Evolutionary conservation across 1,140 invertebrate species (phyloP).

Genomic region (Lordiphosa mommai): DNA sequence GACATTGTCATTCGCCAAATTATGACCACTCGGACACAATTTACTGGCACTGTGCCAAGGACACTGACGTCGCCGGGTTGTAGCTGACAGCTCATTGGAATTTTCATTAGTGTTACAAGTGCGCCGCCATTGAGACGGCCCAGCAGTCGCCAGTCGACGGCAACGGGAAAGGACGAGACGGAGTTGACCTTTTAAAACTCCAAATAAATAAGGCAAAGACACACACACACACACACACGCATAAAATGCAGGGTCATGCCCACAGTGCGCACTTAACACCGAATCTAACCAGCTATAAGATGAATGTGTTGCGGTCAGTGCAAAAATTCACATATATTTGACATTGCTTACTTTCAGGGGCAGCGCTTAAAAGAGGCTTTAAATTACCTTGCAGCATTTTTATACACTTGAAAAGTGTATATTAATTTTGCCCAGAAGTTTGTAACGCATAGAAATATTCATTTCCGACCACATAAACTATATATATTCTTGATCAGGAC

Average conservation of each 20-base stretch:
- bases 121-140: slow-evolving; percentile 66
- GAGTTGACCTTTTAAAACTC: slow-evolving; percentile 45
- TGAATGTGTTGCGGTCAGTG: slow-evolving; percentile 48
- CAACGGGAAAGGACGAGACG: slow-evolving; percentile 6
- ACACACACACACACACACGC: slow-evolving; percentile 13
- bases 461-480: too few relatives aligned
- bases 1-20: slow-evolving; percentile 38
- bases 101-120: slow-evolving; percentile 75
- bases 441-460: too few relatives aligned
- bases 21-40: slow-evolving; percentile 69
- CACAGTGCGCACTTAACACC: background rate
- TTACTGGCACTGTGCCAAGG: slow-evolving; percentile 67
- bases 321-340: slow-evolving; percentile 32
- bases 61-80: slow-evolving; percentile 34
- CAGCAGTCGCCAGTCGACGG: slow-evolving; percentile 10
- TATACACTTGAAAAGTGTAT: too few relatives aligned
- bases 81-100: slow-evolving; percentile 63
- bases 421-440: too few relatives aligned
- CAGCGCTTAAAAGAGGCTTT: slow-evolving; percentile 11
- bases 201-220: slow-evolving; percentile 15
- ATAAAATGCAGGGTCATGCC: slow-evolving; percentile 11
- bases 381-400: too few relatives aligned
- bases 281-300: slow-evolving; percentile 30
- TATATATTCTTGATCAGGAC: too few relatives aligned
- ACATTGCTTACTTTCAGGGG: slow-evolving; percentile 37